Conservation (phyloP, 2,113 vertebrate genomes). For the Oceanites oceanicus region DNA sequence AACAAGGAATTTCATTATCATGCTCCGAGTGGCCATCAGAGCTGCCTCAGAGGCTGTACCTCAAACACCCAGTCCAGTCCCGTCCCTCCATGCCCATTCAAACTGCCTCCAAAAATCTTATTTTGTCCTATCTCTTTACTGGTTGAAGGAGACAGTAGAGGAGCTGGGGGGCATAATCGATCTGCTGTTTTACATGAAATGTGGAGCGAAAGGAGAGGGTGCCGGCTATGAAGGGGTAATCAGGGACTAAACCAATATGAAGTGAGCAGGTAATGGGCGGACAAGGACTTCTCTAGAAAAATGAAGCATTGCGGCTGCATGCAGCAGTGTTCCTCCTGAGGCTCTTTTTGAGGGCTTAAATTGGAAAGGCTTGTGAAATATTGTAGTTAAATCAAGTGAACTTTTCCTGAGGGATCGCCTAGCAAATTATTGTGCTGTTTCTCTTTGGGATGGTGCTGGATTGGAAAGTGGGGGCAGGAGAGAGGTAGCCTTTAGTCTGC, state of each 20-base stretch:
- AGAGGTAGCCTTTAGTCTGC: not conserved
- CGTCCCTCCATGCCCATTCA: not conserved
- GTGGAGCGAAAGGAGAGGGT: not conserved
- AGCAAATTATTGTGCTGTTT: not conserved
- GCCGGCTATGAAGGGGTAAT: not conserved
- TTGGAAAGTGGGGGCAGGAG: not conserved
- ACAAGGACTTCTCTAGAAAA: not conserved
- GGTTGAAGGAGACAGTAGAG: not conserved
- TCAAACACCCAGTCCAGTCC: accelerated
- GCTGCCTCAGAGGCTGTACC: not conserved
- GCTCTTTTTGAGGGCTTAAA: not conserved
- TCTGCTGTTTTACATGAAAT: not conserved
- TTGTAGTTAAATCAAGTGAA: not conserved
- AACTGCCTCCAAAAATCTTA: not conserved
- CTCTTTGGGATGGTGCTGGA: not conserved
- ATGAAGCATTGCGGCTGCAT: not conserved
- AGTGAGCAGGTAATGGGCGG: not conserved
- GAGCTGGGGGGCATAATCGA: accelerated
- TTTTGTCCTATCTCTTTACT: not conserved
- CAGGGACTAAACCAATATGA: not conserved
- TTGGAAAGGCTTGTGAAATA: not conserved
- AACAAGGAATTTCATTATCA: accelerated
- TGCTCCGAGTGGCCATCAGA: accelerated
- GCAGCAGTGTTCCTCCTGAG: not conserved
- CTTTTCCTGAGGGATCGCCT: not conserved